Conservation (phyloP, 2,797 vertebrate genomes). For the Kryptopterus vitreolus region DNA sequence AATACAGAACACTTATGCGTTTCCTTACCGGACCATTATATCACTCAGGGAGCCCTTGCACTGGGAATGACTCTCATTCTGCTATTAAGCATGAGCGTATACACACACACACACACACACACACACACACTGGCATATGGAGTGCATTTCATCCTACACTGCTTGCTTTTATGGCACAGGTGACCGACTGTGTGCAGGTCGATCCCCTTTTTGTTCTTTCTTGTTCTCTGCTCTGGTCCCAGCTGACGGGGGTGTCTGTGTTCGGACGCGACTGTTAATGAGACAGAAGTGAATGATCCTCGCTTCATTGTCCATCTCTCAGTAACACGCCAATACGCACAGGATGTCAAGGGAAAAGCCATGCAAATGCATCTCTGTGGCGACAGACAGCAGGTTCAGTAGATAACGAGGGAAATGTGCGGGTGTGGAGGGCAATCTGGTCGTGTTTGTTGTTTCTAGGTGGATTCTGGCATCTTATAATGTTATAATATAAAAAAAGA, state of each 20-base stretch:
- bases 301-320: slow-evolving; percentile 40
- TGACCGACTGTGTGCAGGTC: slow-evolving; percentile 20
- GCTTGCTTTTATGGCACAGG: slow-evolving; percentile 27
- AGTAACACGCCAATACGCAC: slow-evolving; percentile 28
- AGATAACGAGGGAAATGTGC: slow-evolving; percentile 2
- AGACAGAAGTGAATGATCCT: slow-evolving; percentile 42
- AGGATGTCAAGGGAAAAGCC: slow-evolving; percentile 19
- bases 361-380: slow-evolving; percentile 30
- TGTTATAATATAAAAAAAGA: no score
- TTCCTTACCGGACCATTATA: slow-evolving; percentile 22
- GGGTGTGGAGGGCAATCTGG: background rate
- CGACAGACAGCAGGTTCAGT: slow-evolving; percentile 30
- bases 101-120: no score
- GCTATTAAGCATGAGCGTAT: slow-evolving; percentile 1
- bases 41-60: slow-evolving; percentile 6
- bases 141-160: slow-evolving; percentile 5
- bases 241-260: slow-evolving; percentile 36
- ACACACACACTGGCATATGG: slow-evolving; percentile 11
- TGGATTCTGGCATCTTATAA: background rate
- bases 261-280: slow-evolving; percentile 50
- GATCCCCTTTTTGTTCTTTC: slow-evolving; percentile 21
- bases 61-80: slow-evolving; percentile 11
- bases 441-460: slow-evolving; percentile 23
- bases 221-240: background rate
- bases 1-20: slow-evolving; percentile 14